Evolutionary conservation across 2,113 vertebrate species (phyloP), one percentile per base, ranked within the genome.

Genomic region (Lasiurus borealis): DNA sequence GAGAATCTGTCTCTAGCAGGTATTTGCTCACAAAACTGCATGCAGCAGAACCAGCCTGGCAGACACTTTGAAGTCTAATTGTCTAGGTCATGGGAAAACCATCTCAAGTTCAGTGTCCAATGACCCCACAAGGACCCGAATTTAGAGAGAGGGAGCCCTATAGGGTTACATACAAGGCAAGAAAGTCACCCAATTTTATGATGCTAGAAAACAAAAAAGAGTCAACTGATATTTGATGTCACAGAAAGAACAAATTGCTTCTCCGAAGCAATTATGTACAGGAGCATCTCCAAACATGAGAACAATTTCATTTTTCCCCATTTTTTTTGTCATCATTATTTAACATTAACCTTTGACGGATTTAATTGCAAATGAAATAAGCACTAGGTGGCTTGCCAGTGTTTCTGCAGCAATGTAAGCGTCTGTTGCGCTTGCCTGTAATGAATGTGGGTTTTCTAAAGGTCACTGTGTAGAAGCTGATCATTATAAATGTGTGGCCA

Each of bases 21-120:
- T 92, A 57, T 96, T 96, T 92, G 81, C 57, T 85, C 68, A 85
- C 66, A 92, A 90, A 93, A 52, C 23, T 88, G 77, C 76, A 75
- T 23, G 57, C 50, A 72, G 62, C 46, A 46, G 40, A 94, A 82
- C 57, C 12, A 75, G 27, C 77, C 88, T 90, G 91, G 88, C 40
- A 82, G 85, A 48, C 23, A 50, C 21, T 87, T 40, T 71, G 48
- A 69, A 90, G 36, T 50, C 76, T 96, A 92, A 91, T 90, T 90
- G 90, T 29, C n/a, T 46, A n/a, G 68, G 80, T 93, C 44, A 29
- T 90, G 88, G 93, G 64, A 90, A 90, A 90, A 90, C 77, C 23
- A 71, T 93, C 72, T 93, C 44, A 21, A 91, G 71, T 84, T 73
- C 94, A 68, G 62, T 57, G 34, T 91, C 72, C 50, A 73, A 89